Conservation (phyloP, 2,797 vertebrate genomes). For the Hirundo rustica region DNA sequence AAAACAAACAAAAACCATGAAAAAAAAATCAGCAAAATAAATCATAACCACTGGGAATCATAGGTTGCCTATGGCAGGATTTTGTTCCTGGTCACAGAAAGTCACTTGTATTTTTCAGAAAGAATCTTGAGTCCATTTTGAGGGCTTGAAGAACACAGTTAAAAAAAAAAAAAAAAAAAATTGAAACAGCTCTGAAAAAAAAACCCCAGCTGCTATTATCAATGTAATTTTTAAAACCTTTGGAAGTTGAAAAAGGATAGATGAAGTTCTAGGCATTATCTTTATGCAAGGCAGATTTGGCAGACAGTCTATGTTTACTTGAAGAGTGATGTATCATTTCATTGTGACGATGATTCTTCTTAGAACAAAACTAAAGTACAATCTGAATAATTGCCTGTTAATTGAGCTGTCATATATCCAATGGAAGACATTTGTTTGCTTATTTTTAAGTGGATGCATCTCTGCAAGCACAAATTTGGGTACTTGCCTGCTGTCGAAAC, state of each 20-base stretch:
- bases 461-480: background rate
- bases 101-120: background rate
- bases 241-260: background rate
- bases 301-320: slow-evolving; percentile 19
- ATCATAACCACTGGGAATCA: background rate
- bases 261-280: slow-evolving; percentile 23
- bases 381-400: slow-evolving; percentile 29
- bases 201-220: background rate
- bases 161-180: background rate
- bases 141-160: background rate
- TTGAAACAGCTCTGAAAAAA: background rate
- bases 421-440: background rate
- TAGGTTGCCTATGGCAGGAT: background rate
- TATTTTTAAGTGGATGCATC: background rate
- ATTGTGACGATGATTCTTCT: background rate
- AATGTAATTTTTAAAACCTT: background rate
- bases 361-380: slow-evolving; percentile 31
- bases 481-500: background rate
- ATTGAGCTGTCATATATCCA: slow-evolving; percentile 21
- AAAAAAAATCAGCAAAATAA: background rate
- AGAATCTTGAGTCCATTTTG: background rate
- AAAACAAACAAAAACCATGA: background rate
- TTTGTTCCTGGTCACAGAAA: background rate
- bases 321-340: background rate
- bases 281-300: slow-evolving; percentile 22